These are phyloP conservation scores for Peromyscus aztecus DNA, from an alignment of 2,797 vertebrate genomes.

Conservation along the genomic window DNA sequence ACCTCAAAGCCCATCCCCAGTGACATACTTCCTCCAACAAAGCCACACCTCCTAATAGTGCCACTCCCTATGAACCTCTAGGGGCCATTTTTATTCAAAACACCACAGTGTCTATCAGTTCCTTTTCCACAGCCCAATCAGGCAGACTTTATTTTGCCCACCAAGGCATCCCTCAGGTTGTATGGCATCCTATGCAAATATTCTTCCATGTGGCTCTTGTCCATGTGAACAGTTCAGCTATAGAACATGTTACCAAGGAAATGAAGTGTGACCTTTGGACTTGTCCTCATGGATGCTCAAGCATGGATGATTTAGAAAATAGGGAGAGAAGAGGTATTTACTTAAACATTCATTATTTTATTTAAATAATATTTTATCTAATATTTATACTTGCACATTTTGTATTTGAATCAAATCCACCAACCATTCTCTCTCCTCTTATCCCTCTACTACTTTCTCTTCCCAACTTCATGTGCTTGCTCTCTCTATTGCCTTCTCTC, in stretches of 20 bases:
- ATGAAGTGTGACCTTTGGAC: neutral
- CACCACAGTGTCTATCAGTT: neutral
- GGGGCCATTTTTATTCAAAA: neutral
- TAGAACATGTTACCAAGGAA: neutral
- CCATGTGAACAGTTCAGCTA: neutral
- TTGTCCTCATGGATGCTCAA: neutral
- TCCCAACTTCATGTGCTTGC: neutral
- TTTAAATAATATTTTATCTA: neutral
- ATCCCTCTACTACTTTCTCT: neutral
- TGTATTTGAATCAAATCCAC: neutral
- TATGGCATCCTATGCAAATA: neutral
- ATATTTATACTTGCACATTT: neutral
- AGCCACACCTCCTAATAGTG: neutral
- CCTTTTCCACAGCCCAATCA: neutral
- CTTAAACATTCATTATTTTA: neutral
- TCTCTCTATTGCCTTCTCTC: neutral
- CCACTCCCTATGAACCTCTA: neutral
- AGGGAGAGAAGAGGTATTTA: neutral
- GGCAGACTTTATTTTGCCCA: neutral
- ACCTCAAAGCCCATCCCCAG: neutral
- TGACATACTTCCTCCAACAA: neutral
- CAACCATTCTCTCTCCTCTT: neutral
- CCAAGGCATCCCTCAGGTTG: neutral
- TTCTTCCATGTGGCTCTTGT: neutral
- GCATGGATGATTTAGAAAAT: neutral